A percentile compares a stretch with the other conserved stretches of the same genome.
Evolutionary conservation across 2,888 invertebrate genomes (phyloP).

Genomic region (Catotricha subobsoleta): DNA sequence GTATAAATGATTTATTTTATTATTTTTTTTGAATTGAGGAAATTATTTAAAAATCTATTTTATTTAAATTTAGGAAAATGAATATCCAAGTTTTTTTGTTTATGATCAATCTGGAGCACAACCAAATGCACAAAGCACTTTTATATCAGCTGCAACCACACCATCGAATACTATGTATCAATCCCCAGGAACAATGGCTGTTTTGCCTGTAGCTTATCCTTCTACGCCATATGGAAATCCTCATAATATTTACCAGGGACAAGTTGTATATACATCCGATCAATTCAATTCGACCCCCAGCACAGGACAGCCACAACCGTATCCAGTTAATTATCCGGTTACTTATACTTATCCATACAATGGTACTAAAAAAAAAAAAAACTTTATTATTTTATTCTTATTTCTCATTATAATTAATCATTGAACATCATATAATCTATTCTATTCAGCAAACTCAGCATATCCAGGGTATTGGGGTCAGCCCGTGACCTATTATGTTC

Average conservation of each 20-base stretch:
- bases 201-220: conserved; percentile 27
- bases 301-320: conserved; percentile 9
- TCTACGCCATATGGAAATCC: conserved; percentile 20
- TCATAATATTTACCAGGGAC: conserved; percentile 26
- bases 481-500: conserved; percentile 29
- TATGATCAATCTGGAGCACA: conserved; percentile 22
- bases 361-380: conserved; percentile 16
- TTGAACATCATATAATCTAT: no score
- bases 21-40: conserved; percentile 20
- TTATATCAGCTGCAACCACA: conserved; percentile 19
- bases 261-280: conserved; percentile 26
- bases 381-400: neutral
- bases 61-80: neutral
- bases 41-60: no score
- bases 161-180: conserved; percentile 23
- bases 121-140: conserved; percentile 5
- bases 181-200: conserved; percentile 20
- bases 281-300: conserved; percentile 20
- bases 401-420: neutral
- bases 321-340: conserved; percentile 20
- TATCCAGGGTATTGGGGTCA: conserved; percentile 22
- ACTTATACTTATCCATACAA: conserved; percentile 29
- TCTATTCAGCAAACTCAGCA: neutral
- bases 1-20: neutral
- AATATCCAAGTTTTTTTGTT: conserved; percentile 21